Evolutionary conservation across 92 coral and sea anemone genomes (phyloP).

Genomic region (Nematostella vectensis): DNA sequence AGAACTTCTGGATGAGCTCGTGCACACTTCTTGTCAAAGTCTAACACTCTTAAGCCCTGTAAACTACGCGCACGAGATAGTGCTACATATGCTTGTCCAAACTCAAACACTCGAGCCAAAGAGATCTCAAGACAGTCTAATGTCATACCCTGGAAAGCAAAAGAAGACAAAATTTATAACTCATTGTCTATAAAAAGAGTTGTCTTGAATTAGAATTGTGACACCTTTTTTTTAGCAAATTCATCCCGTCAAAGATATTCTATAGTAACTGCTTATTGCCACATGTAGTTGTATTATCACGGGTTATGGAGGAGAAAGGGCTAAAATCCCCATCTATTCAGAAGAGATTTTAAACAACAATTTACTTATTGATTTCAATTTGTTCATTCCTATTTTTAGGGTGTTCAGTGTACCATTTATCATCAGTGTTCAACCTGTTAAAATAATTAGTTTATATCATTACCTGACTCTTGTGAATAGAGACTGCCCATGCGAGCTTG

Average conservation of each 20-base stretch:
- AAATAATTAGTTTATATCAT: not conserved
- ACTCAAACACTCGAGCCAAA: conserved; percentile 87
- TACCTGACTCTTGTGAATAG: conserved; percentile 99
- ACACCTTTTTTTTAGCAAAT: no score
- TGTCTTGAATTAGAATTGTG: no score
- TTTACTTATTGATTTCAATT: no score
- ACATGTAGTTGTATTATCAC: no score
- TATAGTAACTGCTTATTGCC: no score
- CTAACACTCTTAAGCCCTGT: conserved; percentile 81
- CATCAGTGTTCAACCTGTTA: not conserved
- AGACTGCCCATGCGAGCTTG: conserved; percentile 98
- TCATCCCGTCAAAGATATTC: no score
- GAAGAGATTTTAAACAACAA: no score
- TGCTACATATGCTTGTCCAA: conserved; percentile 96
- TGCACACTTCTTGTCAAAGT: conserved; percentile 85
- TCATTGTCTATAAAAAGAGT: not conserved
- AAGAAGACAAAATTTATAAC: not conserved
- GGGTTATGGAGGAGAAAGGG: no score
- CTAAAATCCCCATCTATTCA: no score
- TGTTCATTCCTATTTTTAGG: no score
- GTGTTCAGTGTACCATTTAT: no score
- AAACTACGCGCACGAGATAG: conserved; percentile 88
- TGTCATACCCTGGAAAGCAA: conserved; percentile 82
- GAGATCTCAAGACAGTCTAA: conserved; percentile 95
- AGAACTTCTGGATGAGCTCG: conserved; percentile 91